Evolutionary conservation across 2,113 vertebrate genomes (phyloP), one percentile per base, ranked within the genome.

Genomic region (Malaclemys terrapin): DNA sequence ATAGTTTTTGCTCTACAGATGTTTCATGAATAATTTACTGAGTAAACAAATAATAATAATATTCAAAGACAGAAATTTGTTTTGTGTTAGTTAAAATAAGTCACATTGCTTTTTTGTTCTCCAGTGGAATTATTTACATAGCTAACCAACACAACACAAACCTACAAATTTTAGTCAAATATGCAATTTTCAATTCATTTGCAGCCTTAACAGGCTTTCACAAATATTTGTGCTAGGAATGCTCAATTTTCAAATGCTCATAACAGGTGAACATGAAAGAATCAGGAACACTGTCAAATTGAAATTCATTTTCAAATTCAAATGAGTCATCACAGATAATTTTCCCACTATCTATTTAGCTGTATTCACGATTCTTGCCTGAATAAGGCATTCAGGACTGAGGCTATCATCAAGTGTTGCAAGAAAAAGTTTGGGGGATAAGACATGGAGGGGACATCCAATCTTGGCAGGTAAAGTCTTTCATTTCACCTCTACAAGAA

Each of bases 291-390:
- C 1, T 88, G 49, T 47, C 93, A 65, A 92, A 91, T 3, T 89
- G 85, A 95, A 95, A 95, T 87, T 89, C 72, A 45, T 19, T 95
- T 96, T 93, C 53, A 87, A 86, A 95, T 93, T 95, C 91, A 82
- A 88, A 93, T 50, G 65, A 85, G 49, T 89, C 85, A 49, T 95
- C n/a, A 17, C 31, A 72, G n/a, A 72, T 88, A 50, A 69, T 89
- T 92, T 89, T 54, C 93, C 96, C 92, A 85, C 89, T 94, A 80
- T 82, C 94, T 87, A 85, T 89, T 96, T 95, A 86, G 12, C 87
- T 12, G 79, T 88, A 89, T 75, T 96, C 31, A 52, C 38, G 56
- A 83, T 31, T 84, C 89, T 94, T 78, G 42, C 10, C 75, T 78
- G 22, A 78, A 78, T 78, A 78, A 78, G 42, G 42, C 42, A 25